A percentile compares a stretch with the other conserved stretches of the same genome.
Evolutionary conservation across 2,113 vertebrate species (phyloP).

Genomic region (Passer domesticus): DNA sequence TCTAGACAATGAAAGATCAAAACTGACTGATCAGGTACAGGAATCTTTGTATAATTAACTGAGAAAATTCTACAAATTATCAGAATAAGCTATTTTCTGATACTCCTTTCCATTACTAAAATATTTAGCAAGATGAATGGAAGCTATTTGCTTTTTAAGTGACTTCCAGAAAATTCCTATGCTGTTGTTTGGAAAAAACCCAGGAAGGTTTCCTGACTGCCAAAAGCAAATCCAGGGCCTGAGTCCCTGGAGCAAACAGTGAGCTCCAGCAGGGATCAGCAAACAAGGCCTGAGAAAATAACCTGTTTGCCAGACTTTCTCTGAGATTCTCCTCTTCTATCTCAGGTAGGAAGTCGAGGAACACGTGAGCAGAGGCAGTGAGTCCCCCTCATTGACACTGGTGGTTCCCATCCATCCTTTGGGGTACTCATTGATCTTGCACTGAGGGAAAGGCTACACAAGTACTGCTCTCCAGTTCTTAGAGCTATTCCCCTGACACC

Average conservation of each 20-base stretch:
- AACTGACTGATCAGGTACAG: neutral
- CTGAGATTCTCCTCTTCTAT: neutral
- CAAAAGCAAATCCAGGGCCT: neutral
- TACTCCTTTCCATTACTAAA: neutral
- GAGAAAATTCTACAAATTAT: neutral
- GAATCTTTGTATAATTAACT: neutral
- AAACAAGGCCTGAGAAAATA: neutral
- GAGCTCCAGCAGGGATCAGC: neutral
- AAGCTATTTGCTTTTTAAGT: neutral
- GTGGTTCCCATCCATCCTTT: neutral
- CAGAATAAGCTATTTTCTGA: neutral
- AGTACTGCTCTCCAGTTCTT: neutral
- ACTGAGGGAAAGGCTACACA: neutral
- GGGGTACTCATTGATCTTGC: neutral
- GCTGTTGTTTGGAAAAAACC: neutral
- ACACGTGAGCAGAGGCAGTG: rapidly evolving
- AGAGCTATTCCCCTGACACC: neutral
- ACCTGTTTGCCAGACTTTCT: neutral
- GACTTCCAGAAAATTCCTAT: neutral
- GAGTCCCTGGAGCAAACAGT: neutral
- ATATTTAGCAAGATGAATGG: neutral
- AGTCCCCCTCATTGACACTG: neutral
- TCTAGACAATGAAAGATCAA: neutral
- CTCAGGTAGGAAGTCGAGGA: neutral
- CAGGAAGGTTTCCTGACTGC: neutral